Evolutionary conservation across 2,113 vertebrate species (phyloP).

Genomic region (Myrmophylax atrothorax): DNA sequence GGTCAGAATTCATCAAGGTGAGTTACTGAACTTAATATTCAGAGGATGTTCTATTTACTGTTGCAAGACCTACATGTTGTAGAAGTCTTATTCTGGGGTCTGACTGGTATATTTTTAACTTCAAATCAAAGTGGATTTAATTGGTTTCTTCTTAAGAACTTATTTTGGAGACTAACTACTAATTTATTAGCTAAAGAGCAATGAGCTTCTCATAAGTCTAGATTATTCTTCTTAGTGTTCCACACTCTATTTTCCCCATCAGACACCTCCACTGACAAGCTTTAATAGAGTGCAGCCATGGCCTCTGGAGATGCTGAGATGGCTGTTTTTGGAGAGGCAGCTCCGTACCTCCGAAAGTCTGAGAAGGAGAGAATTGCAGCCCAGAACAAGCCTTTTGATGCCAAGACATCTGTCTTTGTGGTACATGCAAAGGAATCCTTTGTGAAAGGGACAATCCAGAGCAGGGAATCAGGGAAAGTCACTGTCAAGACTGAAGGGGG

Average conservation of each 20-base stretch:
- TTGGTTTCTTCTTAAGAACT: background rate
- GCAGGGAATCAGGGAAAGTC: slow-evolving; percentile 44
- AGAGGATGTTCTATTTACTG: background rate
- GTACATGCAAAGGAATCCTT: slow-evolving; percentile 75
- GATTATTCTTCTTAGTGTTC: background rate
- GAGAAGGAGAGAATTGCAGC: slow-evolving; percentile 81
- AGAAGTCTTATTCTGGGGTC: background rate
- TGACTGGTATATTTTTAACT: background rate
- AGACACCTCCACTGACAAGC: background rate
- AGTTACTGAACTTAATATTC: background rate
- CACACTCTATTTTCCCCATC: background rate
- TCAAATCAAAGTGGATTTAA: background rate
- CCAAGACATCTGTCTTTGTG: slow-evolving; percentile 71
- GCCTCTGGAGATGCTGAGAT: slow-evolving; percentile 77
- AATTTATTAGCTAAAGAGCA: background rate
- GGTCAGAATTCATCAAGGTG: background rate
- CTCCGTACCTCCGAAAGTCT: slow-evolving; percentile 77
- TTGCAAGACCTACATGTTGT: background rate
- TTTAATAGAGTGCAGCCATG: slow-evolving; percentile 71
- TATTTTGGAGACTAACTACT: background rate
- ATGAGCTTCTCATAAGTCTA: background rate
- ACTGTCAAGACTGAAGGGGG: slow-evolving; percentile 20
- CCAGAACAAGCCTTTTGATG: slow-evolving; percentile 81
- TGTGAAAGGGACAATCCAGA: slow-evolving; percentile 74
- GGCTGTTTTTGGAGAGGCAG: slow-evolving; percentile 75